phyloP scores from a whole-genome alignment of 2,888 invertebrate genomes.

The Diarsia dahlii region DNA sequence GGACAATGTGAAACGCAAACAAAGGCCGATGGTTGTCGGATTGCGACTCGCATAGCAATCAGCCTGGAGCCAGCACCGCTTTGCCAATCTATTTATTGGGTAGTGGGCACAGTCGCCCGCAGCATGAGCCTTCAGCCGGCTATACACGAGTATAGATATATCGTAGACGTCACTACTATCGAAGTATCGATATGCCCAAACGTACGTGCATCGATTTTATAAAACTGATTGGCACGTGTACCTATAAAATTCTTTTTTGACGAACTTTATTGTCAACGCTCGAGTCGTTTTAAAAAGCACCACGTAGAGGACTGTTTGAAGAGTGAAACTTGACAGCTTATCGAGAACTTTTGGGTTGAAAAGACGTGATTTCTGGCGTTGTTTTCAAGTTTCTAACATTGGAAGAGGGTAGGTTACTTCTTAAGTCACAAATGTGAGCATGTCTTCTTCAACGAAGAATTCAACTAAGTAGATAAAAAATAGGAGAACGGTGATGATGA shows the following conservation, averaged over 20 bases:
- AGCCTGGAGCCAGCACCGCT: conserved; percentile 70
- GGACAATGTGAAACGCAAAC: conserved; percentile 86
- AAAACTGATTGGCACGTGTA: conserved; percentile 53
- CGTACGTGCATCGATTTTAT: conserved; percentile 57
- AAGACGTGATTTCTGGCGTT: background rate
- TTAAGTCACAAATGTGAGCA: background rate
- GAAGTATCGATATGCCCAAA: conserved; percentile 44
- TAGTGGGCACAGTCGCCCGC: conserved; percentile 56
- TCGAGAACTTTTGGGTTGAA: conserved; percentile 12
- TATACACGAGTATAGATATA: conserved; percentile 7
- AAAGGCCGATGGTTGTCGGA: conserved; percentile 79
- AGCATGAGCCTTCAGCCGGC: conserved; percentile 26
- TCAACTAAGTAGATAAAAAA: background rate
- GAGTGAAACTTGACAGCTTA: conserved; percentile 7
- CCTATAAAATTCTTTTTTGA: conserved; percentile 26
- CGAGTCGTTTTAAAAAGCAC: conserved; percentile 10
- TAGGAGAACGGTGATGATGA: background rate
- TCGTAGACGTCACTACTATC: conserved; percentile 38
- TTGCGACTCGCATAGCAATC: conserved; percentile 86
- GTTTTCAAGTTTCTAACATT: background rate
- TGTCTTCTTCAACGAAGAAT: background rate
- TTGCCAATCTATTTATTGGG: conserved; percentile 72
- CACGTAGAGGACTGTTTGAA: conserved; percentile 11
- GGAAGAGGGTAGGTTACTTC: background rate
- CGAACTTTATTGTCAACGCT: background rate